These are phyloP conservation scores for Paracentrotus lividus DNA, from an alignment of 53 echinoderm and acorn worm genomes.

Conservation along the genomic window DNA sequence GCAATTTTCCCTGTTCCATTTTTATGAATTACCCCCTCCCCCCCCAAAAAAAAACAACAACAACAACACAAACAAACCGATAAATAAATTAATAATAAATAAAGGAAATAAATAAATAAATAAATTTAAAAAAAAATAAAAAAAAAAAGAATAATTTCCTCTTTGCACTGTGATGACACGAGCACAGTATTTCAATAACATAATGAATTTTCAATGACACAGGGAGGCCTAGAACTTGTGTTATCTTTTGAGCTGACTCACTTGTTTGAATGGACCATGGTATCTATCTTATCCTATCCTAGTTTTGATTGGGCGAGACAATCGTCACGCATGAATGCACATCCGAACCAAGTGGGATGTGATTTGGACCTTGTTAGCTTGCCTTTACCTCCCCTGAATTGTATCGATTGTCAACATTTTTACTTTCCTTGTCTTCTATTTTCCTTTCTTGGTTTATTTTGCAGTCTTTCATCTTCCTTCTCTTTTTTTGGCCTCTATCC, in stretches of 20 bases:
- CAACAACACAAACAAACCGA: too few relatives aligned
- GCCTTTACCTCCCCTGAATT: constrained; percentile 48
- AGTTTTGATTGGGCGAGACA: constrained; percentile 58
- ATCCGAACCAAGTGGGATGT: constrained; percentile 27
- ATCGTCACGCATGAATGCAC: not conserved
- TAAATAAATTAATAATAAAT: too few relatives aligned
- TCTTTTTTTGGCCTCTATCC: not conserved
- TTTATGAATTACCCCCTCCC: too few relatives aligned
- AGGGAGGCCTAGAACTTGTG: not conserved
- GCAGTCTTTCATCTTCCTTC: not conserved
- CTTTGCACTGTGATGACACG: too few relatives aligned
- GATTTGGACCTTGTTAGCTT: constrained; percentile 46
- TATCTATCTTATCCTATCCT: not conserved
- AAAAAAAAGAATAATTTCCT: too few relatives aligned
- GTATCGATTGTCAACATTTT: constrained; percentile 44
- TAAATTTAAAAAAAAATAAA: too few relatives aligned
- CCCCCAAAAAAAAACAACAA: too few relatives aligned
- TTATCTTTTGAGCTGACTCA: not conserved
- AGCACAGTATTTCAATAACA: not conserved
- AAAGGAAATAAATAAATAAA: too few relatives aligned
- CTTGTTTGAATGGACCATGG: not conserved
- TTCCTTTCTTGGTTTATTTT: not conserved
- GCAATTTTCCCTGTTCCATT: too few relatives aligned
- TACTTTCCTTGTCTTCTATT: not conserved
- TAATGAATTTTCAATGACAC: not conserved